Conservation (phyloP, 2,113 vertebrate genomes). For the Corythornis madagascariensis region DNA sequence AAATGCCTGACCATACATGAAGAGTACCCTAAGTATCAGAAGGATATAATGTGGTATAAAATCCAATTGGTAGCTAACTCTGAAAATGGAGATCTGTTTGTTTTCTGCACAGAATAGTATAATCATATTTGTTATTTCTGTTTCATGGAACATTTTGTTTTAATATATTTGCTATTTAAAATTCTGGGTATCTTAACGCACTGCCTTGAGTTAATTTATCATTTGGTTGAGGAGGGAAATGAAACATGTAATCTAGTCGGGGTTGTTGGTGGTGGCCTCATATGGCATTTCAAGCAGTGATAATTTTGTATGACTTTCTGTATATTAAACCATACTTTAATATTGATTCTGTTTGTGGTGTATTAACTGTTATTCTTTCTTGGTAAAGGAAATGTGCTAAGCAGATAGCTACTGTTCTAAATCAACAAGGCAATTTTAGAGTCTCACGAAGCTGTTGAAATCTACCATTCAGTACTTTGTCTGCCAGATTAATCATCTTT, state of each 20-base stretch:
- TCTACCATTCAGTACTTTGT: slow-evolving; percentile 34
- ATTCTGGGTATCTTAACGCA: slow-evolving; percentile 12
- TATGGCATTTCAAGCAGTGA: slow-evolving; percentile 37
- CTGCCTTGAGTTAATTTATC: slow-evolving; percentile 35
- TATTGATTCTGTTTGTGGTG: slow-evolving; percentile 62
- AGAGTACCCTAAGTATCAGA: neutral
- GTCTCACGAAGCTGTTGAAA: slow-evolving; percentile 36
- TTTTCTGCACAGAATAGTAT: slow-evolving; percentile 8
- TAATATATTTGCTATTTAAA: slow-evolving; percentile 35
- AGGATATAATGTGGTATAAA: neutral
- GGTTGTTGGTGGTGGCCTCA: neutral
- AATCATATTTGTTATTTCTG: slow-evolving; percentile 20
- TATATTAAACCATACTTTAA: slow-evolving; percentile 66
- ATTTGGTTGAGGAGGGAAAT: slow-evolving; percentile 32
- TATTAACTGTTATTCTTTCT: slow-evolving; percentile 60
- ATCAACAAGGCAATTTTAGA: slow-evolving; percentile 28
- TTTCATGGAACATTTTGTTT: slow-evolving; percentile 16
- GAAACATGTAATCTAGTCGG: slow-evolving; percentile 10
- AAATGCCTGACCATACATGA: neutral
- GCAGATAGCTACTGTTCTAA: slow-evolving; percentile 21
- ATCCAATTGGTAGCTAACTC: neutral
- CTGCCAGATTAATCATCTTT: slow-evolving; percentile 57
- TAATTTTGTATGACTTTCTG: slow-evolving; percentile 58
- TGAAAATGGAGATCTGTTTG: neutral
- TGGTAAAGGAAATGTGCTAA: slow-evolving; percentile 39